phyloP scores from a whole-genome alignment of 2,113 vertebrate species.

The Serinus canaria region DNA sequence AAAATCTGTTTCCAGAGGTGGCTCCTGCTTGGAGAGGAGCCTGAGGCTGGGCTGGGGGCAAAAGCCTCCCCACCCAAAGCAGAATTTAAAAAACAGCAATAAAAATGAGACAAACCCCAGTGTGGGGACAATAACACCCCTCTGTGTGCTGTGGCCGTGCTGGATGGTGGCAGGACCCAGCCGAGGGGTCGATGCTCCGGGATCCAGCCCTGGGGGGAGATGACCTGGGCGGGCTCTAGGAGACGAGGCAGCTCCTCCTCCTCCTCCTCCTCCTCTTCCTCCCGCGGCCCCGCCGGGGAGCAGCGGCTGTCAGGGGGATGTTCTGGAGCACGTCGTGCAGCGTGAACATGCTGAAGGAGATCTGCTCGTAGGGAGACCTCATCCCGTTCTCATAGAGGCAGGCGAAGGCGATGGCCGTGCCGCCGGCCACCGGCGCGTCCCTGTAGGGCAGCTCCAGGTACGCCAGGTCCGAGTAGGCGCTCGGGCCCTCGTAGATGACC shows the following conservation, averaged over 20 bases:
- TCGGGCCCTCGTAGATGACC: constrained; percentile 92
- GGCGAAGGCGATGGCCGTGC: constrained; percentile 75
- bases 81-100: not conserved
- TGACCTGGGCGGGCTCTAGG: not conserved
- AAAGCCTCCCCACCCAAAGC: not conserved
- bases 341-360: constrained; percentile 91
- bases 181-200: not conserved
- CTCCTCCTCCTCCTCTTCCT: not conserved
- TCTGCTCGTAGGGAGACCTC: constrained; percentile 84
- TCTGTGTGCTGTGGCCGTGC: rapidly evolving
- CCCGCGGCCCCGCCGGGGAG: rapidly evolving
- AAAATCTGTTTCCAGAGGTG: rapidly evolving
- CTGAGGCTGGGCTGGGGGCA: not conserved
- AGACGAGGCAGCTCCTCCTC: not conserved
- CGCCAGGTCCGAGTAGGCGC: constrained; percentile 92
- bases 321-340: constrained; percentile 86
- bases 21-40: not conserved
- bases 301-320: constrained; percentile 52
- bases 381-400: constrained; percentile 90
- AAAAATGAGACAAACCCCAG: not conserved
- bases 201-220: rapidly evolving
- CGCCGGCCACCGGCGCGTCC: constrained; percentile 2
- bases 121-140: rapidly evolving
- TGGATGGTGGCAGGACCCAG: rapidly evolving
- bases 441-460: constrained; percentile 74